Conservation (phyloP, 2,797 vertebrate genomes). For the Girardinus metallicus region DNA sequence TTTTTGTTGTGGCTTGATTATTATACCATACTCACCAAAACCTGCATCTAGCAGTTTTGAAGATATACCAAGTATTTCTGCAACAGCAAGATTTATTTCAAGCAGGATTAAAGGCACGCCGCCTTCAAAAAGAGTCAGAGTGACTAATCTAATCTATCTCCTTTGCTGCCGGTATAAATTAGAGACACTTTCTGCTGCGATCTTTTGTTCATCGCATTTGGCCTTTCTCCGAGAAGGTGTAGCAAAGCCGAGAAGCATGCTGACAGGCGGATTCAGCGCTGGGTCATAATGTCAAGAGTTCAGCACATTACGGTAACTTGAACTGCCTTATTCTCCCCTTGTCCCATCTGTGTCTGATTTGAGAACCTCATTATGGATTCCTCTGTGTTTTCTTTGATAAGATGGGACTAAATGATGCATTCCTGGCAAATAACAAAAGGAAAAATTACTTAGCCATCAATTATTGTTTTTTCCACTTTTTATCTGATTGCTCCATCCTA, state of each 20-base stretch:
- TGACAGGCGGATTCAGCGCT: slow-evolving; percentile 49
- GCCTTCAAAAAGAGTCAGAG: slow-evolving; percentile 20
- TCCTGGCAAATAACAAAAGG: slow-evolving; percentile 63
- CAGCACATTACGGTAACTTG: slow-evolving; percentile 42
- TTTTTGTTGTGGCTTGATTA: not conserved
- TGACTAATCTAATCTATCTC: slow-evolving; percentile 27
- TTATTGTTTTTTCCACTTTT: slow-evolving; percentile 69
- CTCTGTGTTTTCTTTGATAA: slow-evolving; percentile 70
- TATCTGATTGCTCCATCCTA: slow-evolving; percentile 62
- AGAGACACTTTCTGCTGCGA: slow-evolving; percentile 17
- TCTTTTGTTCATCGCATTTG: slow-evolving; percentile 12
- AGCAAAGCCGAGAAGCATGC: slow-evolving; percentile 27
- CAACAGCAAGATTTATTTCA: slow-evolving; percentile 30
- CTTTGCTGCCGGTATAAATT: slow-evolving; percentile 32
- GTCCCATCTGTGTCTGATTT: slow-evolving; percentile 68
- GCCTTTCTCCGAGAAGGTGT: slow-evolving; percentile 29
- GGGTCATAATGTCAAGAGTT: slow-evolving; percentile 57
- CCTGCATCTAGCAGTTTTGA: slow-evolving; percentile 21
- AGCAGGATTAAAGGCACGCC: slow-evolving; percentile 21
- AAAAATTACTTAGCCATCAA: slow-evolving; percentile 64
- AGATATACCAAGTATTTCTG: slow-evolving; percentile 19
- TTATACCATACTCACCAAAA: slow-evolving; percentile 8
- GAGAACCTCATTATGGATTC: slow-evolving; percentile 56
- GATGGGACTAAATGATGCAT: slow-evolving; percentile 70
- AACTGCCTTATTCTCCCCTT: slow-evolving; percentile 44